phyloP scores from a whole-genome alignment of 2,888 invertebrate genomes.

The Liopterus haemorrhoidalis region DNA sequence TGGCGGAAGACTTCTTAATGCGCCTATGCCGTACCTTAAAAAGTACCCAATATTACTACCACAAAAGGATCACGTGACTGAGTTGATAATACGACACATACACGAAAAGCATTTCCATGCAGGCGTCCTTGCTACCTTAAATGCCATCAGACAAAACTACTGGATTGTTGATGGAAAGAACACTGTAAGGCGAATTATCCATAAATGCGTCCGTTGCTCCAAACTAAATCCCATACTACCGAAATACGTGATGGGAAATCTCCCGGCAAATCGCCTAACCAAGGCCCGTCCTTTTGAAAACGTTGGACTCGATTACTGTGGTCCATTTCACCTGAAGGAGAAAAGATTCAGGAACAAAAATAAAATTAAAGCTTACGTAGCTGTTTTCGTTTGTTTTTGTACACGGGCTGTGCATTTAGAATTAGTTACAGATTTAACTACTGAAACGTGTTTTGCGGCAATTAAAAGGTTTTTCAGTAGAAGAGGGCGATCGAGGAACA shows the following conservation, averaged over 20 bases:
- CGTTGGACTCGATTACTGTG: conserved; percentile 23
- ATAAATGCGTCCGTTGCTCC: conserved; percentile 19
- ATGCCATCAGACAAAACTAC: conserved; percentile 14
- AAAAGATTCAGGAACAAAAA: conserved; percentile 15
- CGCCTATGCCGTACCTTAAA: not conserved
- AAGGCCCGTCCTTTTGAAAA: conserved; percentile 11
- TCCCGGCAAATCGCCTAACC: conserved; percentile 22
- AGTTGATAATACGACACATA: conserved; percentile 3
- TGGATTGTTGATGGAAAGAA: conserved; percentile 25
- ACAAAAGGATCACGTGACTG: not conserved
- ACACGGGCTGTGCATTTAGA: conserved; percentile 15
- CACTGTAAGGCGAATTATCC: conserved; percentile 14
- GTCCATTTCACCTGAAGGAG: conserved; percentile 24
- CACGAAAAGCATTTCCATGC: conserved; percentile 14
- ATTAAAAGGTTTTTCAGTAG: conserved; percentile 28
- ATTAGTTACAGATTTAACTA: conserved; percentile 6
- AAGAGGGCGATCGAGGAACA: conserved; percentile 24
- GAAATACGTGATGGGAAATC: conserved; percentile 29
- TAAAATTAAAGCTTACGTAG: conserved; percentile 19
- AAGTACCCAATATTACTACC: not conserved
- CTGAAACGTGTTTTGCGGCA: conserved; percentile 27
- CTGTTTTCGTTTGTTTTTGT: conserved; percentile 20
- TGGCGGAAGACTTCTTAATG: conserved; percentile 1
- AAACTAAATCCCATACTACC: not conserved
- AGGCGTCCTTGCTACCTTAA: conserved; percentile 9